Conservation (phyloP, 2,113 vertebrate genomes). For the Tenrec ecaudatus region DNA sequence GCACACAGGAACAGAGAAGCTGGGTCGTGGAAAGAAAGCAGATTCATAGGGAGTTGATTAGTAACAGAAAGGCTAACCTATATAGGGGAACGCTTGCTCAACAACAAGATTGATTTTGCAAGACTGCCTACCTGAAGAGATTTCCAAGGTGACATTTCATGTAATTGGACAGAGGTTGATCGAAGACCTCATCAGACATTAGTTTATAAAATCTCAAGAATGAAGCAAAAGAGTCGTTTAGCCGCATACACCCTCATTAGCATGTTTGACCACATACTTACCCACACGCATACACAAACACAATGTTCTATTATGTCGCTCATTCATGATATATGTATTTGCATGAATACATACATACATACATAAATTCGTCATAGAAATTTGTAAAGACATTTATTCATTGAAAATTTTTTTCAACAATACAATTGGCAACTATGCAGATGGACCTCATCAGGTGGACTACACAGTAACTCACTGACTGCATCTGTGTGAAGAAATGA, state of each 20-base stretch:
- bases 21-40: slow-evolving; percentile 30
- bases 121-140: neutral
- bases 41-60: slow-evolving; percentile 32
- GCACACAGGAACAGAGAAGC: neutral
- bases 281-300: neutral
- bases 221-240: neutral
- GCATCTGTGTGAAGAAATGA: too few relatives aligned
- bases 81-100: neutral
- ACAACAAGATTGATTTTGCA: slow-evolving; percentile 28
- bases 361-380: too few relatives aligned
- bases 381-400: too few relatives aligned
- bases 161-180: neutral
- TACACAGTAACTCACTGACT: too few relatives aligned
- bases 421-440: too few relatives aligned
- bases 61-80: slow-evolving; percentile 51
- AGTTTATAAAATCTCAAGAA: neutral
- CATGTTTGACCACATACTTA: neutral
- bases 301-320: neutral
- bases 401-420: too few relatives aligned
- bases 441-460: too few relatives aligned
- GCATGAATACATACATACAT: too few relatives aligned
- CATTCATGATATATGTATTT: neutral
- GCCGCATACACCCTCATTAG: neutral
- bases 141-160: neutral
- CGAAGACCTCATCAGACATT: neutral